phyloP scores from a whole-genome alignment of 2,113 vertebrate genomes.

The Vidua chalybeata region DNA sequence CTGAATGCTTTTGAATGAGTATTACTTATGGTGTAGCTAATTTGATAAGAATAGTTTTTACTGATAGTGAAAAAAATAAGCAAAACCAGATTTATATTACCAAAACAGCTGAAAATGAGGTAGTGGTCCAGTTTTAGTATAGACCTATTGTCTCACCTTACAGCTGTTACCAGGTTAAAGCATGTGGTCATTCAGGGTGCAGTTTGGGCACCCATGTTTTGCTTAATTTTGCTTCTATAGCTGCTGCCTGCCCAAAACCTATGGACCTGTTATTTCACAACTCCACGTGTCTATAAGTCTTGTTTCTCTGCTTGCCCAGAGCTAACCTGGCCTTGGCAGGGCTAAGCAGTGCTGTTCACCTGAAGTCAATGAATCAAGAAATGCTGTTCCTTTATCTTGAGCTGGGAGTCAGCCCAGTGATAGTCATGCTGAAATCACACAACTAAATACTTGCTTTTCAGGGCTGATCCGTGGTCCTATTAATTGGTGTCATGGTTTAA shows the following conservation, averaged over 20 bases:
- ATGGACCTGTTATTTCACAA: background rate
- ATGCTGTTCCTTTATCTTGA: background rate
- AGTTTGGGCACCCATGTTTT: background rate
- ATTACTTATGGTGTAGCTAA: background rate
- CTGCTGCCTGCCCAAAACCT: background rate
- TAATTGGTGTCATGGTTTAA: background rate
- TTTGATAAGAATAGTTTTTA: background rate
- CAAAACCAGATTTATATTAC: background rate
- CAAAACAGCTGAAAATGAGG: background rate
- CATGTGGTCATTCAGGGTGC: background rate
- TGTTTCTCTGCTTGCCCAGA: background rate
- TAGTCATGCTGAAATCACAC: background rate
- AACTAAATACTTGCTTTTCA: background rate
- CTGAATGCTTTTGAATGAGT: background rate
- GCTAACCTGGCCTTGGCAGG: background rate
- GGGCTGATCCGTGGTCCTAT: background rate
- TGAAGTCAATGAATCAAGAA: background rate
- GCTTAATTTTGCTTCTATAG: background rate
- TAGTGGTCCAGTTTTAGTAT: background rate
- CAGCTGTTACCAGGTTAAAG: background rate
- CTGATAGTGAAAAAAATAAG: background rate
- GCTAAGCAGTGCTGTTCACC: background rate
- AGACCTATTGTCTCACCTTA: background rate
- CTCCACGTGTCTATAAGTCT: background rate
- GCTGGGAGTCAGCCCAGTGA: background rate